These are phyloP conservation scores for Geopemphigus sp. DNA, from an alignment of 1,140 invertebrate species.

Conservation along the genomic window DNA sequence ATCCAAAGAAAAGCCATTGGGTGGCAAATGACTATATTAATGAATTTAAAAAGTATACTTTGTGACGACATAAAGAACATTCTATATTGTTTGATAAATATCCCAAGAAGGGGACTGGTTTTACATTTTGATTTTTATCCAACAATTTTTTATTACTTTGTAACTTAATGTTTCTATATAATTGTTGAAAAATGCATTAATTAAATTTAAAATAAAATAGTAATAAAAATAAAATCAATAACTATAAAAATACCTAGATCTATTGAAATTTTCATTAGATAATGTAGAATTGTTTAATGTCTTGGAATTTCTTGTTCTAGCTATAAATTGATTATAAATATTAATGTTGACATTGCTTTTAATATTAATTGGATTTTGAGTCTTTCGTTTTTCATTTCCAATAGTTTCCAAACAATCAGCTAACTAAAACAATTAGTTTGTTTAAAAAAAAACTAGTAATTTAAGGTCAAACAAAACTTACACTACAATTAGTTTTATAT, in stretches of 20 bases:
- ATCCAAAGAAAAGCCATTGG: too few species aligned
- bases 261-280: constrained; percentile 10
- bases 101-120: constrained; percentile 45
- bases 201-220: not conserved
- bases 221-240: not conserved
- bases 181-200: not conserved
- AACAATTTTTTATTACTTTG: not conserved
- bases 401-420: constrained; percentile 41
- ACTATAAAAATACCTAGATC: constrained; percentile 1
- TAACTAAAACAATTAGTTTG: constrained; percentile 13
- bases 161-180: constrained; percentile 1
- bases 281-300: not conserved
- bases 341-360: not conserved
- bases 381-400: constrained; percentile 9
- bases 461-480: constrained; percentile 10
- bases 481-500: constrained; percentile 57
- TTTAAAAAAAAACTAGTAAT: not conserved
- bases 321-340: constrained; percentile 1
- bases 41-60: constrained; percentile 25
- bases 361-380: constrained; percentile 8
- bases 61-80: constrained; percentile 49
- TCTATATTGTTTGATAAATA: constrained; percentile 50
- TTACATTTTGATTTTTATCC: constrained; percentile 48
- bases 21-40: not conserved
- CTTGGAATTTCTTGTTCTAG: not conserved